phyloP scores from a whole-genome alignment of 2,797 vertebrate species.

The Crenuchus spilurus region DNA sequence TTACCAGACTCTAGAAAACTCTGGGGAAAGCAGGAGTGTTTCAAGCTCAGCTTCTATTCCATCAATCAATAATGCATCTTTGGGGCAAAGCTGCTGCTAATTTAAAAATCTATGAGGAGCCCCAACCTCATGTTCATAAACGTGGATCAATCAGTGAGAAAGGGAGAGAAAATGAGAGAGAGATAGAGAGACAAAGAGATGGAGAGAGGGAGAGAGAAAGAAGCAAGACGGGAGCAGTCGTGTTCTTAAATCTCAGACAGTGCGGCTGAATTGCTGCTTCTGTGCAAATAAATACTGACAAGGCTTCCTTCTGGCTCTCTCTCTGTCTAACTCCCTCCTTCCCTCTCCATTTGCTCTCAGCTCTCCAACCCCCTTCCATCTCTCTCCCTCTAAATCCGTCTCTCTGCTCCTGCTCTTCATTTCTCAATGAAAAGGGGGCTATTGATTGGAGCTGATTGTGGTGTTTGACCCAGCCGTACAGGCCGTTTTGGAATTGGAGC shows the following conservation, averaged over 20 bases:
- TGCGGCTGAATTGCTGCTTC: slow-evolving; percentile 52
- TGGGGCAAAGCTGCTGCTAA: slow-evolving; percentile 85
- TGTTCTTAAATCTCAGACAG: slow-evolving; percentile 56
- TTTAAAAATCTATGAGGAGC: slow-evolving; percentile 86
- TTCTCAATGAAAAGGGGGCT: slow-evolving; percentile 65
- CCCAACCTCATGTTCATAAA: slow-evolving; percentile 79
- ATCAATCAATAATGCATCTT: slow-evolving; percentile 87
- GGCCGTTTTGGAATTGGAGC: slow-evolving; percentile 60
- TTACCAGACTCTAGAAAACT: slow-evolving; percentile 81
- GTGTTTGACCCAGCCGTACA: slow-evolving; percentile 59
- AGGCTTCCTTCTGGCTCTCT: slow-evolving; percentile 51
- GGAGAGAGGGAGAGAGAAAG: slow-evolving; percentile 33
- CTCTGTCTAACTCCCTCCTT: slow-evolving; percentile 21
- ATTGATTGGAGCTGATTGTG: slow-evolving; percentile 65
- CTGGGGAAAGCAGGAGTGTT: slow-evolving; percentile 79
- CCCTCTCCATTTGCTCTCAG: background rate
- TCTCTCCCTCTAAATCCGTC: slow-evolving; percentile 20
- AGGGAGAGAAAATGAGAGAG: slow-evolving; percentile 32
- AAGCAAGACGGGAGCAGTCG: slow-evolving; percentile 34
- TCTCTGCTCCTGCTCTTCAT: slow-evolving; percentile 43
- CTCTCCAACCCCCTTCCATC: background rate
- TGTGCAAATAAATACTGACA: slow-evolving; percentile 70
- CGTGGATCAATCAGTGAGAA: slow-evolving; percentile 75
- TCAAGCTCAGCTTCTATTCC: slow-evolving; percentile 81
- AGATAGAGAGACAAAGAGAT: slow-evolving; percentile 10